Conservation (phyloP, 2,797 vertebrate genomes). For the Chelon labrosus region DNA sequence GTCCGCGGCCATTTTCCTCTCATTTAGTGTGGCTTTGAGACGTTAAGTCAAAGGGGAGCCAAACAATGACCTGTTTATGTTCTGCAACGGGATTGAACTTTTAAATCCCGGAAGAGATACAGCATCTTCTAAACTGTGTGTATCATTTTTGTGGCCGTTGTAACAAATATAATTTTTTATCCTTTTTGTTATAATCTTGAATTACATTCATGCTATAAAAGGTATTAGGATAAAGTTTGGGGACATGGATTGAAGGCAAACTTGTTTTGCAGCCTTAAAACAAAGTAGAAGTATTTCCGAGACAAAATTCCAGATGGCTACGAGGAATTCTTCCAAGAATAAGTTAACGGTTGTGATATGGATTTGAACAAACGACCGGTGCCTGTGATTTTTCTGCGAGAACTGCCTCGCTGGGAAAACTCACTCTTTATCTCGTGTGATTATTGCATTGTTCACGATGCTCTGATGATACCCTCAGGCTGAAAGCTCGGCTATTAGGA, state of each 20-base stretch:
- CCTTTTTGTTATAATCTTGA: neutral
- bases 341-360: neutral
- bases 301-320: neutral
- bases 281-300: neutral
- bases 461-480: neutral
- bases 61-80: conserved; percentile 32
- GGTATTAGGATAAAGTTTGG: no score
- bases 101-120: neutral
- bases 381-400: neutral
- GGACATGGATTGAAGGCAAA: neutral
- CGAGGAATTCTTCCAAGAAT: neutral
- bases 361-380: no score
- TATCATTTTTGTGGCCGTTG: no score
- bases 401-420: conserved; percentile 5
- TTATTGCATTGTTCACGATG: neutral
- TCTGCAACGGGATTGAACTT: neutral
- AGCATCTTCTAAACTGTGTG: neutral
- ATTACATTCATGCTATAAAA: no score
- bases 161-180: neutral
- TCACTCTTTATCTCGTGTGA: conserved; percentile 6
- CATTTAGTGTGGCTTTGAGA: conserved; percentile 9
- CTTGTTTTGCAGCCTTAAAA: neutral
- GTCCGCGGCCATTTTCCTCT: neutral
- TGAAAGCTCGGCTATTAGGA: neutral
- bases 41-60: conserved; percentile 10